Evolutionary conservation across 2,113 vertebrate species (phyloP).

Genomic region (Platichthys flesus): DNA sequence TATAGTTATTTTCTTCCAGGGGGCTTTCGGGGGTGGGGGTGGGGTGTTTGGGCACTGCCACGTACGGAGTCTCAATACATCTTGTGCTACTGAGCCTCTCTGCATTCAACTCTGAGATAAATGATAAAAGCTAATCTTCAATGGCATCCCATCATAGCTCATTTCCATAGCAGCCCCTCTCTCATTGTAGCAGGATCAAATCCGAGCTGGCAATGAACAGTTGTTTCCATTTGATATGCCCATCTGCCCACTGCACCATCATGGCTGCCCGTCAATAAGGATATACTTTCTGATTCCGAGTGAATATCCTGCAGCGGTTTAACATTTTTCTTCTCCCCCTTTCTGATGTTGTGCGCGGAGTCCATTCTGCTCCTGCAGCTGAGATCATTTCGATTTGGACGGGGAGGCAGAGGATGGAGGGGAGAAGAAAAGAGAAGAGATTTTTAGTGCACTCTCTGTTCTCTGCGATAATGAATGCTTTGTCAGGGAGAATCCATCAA

Average conservation of each 20-base stretch:
- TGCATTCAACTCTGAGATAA: slow-evolving; percentile 68
- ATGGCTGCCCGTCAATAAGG: slow-evolving; percentile 61
- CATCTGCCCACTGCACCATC: slow-evolving; percentile 64
- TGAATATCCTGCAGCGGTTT: slow-evolving; percentile 67
- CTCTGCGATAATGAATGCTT: slow-evolving; percentile 89
- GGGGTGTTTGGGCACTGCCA: slow-evolving; percentile 21
- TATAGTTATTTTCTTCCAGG: slow-evolving; percentile 24
- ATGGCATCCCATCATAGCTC: slow-evolving; percentile 66
- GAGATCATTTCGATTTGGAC: slow-evolving; percentile 83
- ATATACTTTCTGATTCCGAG: slow-evolving; percentile 69
- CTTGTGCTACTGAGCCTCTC: slow-evolving; percentile 55
- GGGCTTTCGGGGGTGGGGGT: slow-evolving; percentile 8
- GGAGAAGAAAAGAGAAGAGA: slow-evolving; percentile 75
- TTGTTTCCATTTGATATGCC: slow-evolving; percentile 77
- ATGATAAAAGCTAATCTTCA: slow-evolving; percentile 77
- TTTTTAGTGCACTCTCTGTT: slow-evolving; percentile 85
- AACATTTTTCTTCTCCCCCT: slow-evolving; percentile 28
- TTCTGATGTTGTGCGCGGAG: slow-evolving; percentile 48
- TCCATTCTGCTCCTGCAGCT: slow-evolving; percentile 68
- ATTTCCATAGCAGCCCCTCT: slow-evolving; percentile 70
- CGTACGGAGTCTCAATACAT: slow-evolving; percentile 45
- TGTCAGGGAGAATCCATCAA: slow-evolving; percentile 90
- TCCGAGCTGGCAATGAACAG: slow-evolving; percentile 73
- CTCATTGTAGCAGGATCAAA: slow-evolving; percentile 65
- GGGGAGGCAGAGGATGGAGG: slow-evolving; percentile 72